Percentiles rank a stretch among this genome's conserved stretches.
phyloP scores from a whole-genome alignment of 2,888 invertebrate genomes.

The Tetanocera ferruginea region DNA sequence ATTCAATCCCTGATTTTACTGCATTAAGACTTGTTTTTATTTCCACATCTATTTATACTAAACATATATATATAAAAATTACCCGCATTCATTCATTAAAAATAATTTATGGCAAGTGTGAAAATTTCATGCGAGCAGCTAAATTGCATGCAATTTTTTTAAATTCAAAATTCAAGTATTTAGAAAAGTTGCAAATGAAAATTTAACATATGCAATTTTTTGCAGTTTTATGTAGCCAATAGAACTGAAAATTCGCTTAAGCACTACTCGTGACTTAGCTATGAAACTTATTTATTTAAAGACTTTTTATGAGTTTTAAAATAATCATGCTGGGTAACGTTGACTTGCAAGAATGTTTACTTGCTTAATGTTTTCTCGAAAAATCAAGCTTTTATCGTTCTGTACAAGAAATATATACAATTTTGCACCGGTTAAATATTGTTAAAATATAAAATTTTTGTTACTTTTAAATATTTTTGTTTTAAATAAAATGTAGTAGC shows the following conservation, averaged over 20 bases:
- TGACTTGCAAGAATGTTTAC: too few relatives aligned
- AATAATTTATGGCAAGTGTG: constrained; percentile 36
- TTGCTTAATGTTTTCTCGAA: too few relatives aligned
- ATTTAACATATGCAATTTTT: neutral
- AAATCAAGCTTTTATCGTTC: too few relatives aligned
- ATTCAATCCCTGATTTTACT: too few relatives aligned
- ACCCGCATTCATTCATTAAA: constrained; percentile 35
- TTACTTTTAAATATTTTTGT: too few relatives aligned
- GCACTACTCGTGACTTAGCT: neutral
- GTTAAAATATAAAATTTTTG: too few relatives aligned
- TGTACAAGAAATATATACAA: too few relatives aligned
- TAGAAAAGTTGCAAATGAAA: neutral
- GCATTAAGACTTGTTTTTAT: constrained; percentile 3
- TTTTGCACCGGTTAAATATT: too few relatives aligned
- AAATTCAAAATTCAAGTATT: neutral
- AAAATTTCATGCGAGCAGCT: constrained; percentile 27
- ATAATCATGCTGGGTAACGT: too few relatives aligned
- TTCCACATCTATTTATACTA: constrained; percentile 32
- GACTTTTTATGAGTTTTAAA: neutral
- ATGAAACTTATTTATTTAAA: neutral
- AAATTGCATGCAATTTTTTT: constrained; percentile 14
- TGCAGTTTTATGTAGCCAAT: neutral
- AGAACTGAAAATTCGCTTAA: neutral
- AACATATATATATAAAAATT: constrained; percentile 5
- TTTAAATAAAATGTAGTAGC: too few relatives aligned